Conservation (phyloP, 2,888 invertebrate genomes). For the Yponomeuta sedellus region DNA sequence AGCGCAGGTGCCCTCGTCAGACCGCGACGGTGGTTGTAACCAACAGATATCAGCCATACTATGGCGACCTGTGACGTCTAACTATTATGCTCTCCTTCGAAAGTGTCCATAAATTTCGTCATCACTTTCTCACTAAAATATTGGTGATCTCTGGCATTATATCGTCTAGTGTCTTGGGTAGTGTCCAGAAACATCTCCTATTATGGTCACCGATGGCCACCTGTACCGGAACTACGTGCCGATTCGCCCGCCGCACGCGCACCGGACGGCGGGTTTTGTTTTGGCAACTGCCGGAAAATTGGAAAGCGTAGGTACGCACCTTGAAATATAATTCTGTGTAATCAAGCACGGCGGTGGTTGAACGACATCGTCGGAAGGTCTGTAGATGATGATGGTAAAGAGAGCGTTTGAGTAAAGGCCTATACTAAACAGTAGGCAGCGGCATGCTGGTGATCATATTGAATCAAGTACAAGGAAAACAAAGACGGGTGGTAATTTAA, state of each 20-base stretch:
- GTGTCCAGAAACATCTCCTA: background rate
- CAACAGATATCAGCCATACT: no score
- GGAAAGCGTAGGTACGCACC: background rate
- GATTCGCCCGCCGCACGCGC: conserved; percentile 45
- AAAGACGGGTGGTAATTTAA: no score
- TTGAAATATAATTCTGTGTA: background rate
- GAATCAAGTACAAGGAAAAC: no score
- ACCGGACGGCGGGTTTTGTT: conserved; percentile 18
- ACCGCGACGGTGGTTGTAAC: conserved; percentile 47
- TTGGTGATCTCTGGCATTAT: background rate
- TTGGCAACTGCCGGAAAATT: conserved; percentile 6
- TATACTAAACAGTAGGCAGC: no score
- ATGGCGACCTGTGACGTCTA: no score
- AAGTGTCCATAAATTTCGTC: no score
- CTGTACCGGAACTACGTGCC: conserved; percentile 66
- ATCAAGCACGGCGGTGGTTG: background rate
- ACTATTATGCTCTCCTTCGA: no score
- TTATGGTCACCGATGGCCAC: conserved; percentile 22
- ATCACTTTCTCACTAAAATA: background rate
- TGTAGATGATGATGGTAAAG: no score
- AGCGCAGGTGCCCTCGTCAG: conserved; percentile 41
- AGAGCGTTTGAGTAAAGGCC: background rate
- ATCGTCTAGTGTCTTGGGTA: background rate
- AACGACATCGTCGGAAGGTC: no score
- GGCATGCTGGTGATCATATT: no score